A percentile compares a stretch with the other conserved stretches of the same genome.
phyloP scores from a whole-genome alignment of 2,888 invertebrate genomes.

The Pollenia labialis region DNA sequence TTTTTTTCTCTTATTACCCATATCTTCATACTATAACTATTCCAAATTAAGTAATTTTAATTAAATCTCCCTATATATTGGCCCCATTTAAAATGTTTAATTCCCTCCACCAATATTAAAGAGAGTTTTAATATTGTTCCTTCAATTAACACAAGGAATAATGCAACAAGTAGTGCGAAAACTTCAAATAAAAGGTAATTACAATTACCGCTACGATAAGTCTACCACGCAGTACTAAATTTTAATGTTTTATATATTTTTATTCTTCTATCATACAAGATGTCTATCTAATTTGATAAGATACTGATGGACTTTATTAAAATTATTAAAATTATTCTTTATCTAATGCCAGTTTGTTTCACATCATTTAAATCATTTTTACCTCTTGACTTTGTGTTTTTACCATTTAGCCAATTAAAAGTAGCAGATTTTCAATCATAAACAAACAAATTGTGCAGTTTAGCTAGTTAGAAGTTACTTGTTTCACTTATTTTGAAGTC shows the following conservation, averaged over 20 bases:
- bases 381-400: constrained; percentile 8
- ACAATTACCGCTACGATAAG: background rate
- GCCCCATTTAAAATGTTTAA: too few species aligned
- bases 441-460: background rate
- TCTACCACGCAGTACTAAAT: background rate
- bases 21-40: too few species aligned
- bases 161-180: too few species aligned
- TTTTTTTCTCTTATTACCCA: too few species aligned
- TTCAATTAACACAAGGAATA: too few species aligned
- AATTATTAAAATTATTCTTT: background rate
- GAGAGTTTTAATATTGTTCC: too few species aligned
- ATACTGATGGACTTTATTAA: constrained; percentile 51
- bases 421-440: constrained; percentile 31
- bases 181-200: too few species aligned
- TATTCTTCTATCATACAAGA: background rate
- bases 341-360: constrained; percentile 20
- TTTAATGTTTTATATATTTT: background rate
- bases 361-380: constrained; percentile 10
- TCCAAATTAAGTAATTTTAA: too few species aligned
- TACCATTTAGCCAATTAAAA: constrained; percentile 59
- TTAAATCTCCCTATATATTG: too few species aligned
- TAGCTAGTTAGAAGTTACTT: constrained; percentile 22
- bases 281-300: constrained; percentile 45
- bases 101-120: too few species aligned
- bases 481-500: constrained; percentile 21